Evolutionary conservation across 2,113 vertebrate genomes (phyloP), one percentile per base, ranked within the genome.

Genomic region (Toxostoma redivivum): DNA sequence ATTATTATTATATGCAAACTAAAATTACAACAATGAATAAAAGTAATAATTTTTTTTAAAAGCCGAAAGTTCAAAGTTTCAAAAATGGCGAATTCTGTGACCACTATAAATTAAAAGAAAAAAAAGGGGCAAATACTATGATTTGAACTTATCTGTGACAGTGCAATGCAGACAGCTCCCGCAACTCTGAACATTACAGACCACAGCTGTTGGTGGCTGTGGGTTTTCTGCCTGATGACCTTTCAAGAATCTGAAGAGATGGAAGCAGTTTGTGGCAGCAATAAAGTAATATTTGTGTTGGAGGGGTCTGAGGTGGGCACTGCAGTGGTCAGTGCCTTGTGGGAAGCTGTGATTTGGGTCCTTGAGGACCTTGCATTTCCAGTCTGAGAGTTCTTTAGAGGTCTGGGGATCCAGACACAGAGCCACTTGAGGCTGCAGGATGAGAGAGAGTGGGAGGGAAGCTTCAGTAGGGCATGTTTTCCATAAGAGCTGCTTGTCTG

Each of bases 191-290:
- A 51, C 40, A 40, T 95, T 96, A 96, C 91, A 89, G 72, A 56
- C 58, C 67, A 40, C 96, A 97, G 95, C 88, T 97, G 95, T 91
- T 86, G 76, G 51, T 86, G 61, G 47, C 72, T 94, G 54, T 86
- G 86, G 51, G 4, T 74, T 94, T 94, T 88, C 82, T 94, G 88
- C 44, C 69, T 60, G 64, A 38, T 48, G 86, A 74, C 47, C n/a
- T 57, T 84, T 53, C 22, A 84, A 69, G 47, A 84, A 84, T 81
- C 51, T 72, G 51, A 51, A 86, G 40, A 78, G 40, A 45, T 72
- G n/a, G 48, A 95, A 92, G 44, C 4, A 84, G 35, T 86, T 35
- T 57, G 31, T 72, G 81, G 56, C 24, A 69, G 56, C 37, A 92
- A 19, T 67, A 37, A 92, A 51, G 2, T 84, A 23, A 18, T 53